These are phyloP conservation scores for Belonocnema kinseyi DNA, from an alignment of 1,140 invertebrate species.

Conservation along the genomic window DNA sequence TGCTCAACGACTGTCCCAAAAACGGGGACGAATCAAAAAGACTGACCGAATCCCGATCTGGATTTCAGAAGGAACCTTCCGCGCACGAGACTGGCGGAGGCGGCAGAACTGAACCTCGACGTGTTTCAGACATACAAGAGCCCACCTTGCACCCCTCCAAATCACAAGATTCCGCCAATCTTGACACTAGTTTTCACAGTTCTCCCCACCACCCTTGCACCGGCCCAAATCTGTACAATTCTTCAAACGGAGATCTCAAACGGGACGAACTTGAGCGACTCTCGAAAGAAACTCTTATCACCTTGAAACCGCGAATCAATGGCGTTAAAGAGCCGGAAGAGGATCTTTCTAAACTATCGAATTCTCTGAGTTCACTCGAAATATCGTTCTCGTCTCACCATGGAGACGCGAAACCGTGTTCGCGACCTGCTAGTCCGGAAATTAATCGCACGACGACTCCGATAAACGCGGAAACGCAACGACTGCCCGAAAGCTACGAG, in stretches of 20 bases:
- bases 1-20: conserved; percentile 37
- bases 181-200: neutral
- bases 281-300: neutral
- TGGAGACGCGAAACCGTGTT: conserved; percentile 34
- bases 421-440: conserved; percentile 47
- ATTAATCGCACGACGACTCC: conserved; percentile 58
- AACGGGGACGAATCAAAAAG: conserved; percentile 49
- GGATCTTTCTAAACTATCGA: neutral
- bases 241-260: neutral
- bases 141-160: neutral
- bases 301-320: neutral
- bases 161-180: neutral
- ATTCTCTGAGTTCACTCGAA: neutral
- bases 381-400: no score
- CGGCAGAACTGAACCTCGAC: conserved; percentile 16
- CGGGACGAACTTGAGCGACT: neutral
- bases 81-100: conserved; percentile 16
- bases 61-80: conserved; percentile 19
- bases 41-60: conserved; percentile 48
- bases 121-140: neutral
- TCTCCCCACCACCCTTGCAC: neutral
- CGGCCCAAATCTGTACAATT: neutral
- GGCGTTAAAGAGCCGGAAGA: neutral
- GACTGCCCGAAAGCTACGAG: conserved; percentile 55
- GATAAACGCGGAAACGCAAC: conserved; percentile 53